Conservation (phyloP, 2,113 vertebrate genomes). For the Tachycineta bicolor region DNA sequence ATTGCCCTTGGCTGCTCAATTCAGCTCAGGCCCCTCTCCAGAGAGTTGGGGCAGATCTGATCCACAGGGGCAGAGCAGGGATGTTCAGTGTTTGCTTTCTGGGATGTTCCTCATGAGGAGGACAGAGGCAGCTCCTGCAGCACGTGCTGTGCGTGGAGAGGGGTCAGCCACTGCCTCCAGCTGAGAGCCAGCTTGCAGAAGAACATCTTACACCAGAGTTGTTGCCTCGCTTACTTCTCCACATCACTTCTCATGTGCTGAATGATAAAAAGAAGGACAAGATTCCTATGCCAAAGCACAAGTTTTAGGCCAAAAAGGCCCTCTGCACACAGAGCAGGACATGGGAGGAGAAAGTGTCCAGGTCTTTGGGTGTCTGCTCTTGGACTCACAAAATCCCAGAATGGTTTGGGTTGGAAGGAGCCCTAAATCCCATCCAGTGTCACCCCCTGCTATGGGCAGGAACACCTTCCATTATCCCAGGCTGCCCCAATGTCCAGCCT, state of each 20-base stretch:
- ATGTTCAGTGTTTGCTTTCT: not conserved
- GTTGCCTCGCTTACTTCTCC: not conserved
- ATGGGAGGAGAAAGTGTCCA: not conserved
- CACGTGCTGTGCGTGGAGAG: no score
- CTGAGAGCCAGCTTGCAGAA: not conserved
- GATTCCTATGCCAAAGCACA: not conserved
- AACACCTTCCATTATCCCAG: not conserved
- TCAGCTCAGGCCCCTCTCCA: not conserved
- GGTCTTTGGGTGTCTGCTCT: not conserved
- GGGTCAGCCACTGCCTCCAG: not conserved
- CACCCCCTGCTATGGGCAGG: not conserved
- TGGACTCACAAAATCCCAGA: not conserved
- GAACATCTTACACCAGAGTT: not conserved
- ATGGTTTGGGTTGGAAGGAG: fast-evolving
- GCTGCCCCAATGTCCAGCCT: not conserved
- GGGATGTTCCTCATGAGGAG: not conserved
- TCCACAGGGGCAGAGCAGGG: not conserved
- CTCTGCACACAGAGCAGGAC: not conserved
- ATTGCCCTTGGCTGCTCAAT: not conserved
- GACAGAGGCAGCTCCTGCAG: not conserved
- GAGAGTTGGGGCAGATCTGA: not conserved
- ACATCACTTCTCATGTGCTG: not conserved
- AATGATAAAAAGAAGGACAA: not conserved
- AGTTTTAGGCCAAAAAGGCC: not conserved
- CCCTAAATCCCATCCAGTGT: fast-evolving